Evolutionary conservation across 2,888 invertebrate genomes (phyloP).

Genomic region (Aspidiotus rigidus): DNA sequence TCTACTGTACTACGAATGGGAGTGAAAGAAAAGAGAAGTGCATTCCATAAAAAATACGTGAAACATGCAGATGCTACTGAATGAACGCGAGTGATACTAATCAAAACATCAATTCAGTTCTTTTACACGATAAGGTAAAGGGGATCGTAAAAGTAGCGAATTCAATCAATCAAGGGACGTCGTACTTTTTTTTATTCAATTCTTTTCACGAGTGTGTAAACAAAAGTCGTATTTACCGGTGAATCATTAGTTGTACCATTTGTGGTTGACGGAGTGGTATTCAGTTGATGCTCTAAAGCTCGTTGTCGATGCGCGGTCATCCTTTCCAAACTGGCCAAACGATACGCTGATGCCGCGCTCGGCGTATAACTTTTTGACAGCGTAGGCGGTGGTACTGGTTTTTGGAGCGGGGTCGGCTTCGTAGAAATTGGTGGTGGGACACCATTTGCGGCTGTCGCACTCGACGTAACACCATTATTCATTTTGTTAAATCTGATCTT

Average conservation of each 20-base stretch:
- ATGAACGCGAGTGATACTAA: too few relatives aligned
- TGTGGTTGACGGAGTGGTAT: slow-evolving; percentile 36
- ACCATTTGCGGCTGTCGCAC: slow-evolving; percentile 34
- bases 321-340: slow-evolving; percentile 69
- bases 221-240: slow-evolving; percentile 14
- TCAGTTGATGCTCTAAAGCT: slow-evolving; percentile 56
- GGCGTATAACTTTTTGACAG: slow-evolving; percentile 70
- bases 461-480: slow-evolving; percentile 26
- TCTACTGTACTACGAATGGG: too few relatives aligned
- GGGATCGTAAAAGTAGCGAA: too few relatives aligned
- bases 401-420: slow-evolving; percentile 60
- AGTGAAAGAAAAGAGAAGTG: too few relatives aligned
- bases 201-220: not conserved
- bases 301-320: slow-evolving; percentile 66
- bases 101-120: too few relatives aligned
- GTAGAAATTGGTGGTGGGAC: slow-evolving; percentile 49
- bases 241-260: slow-evolving; percentile 41
- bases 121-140: too few relatives aligned
- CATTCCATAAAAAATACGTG: too few relatives aligned
- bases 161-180: too few relatives aligned
- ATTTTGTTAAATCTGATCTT: not conserved
- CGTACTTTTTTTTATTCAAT: too few relatives aligned
- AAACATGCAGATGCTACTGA: too few relatives aligned
- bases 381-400: slow-evolving; percentile 54
- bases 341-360: slow-evolving; percentile 63